Evolutionary conservation across 2,113 vertebrate species (phyloP).

Genomic region (Columba livia): DNA sequence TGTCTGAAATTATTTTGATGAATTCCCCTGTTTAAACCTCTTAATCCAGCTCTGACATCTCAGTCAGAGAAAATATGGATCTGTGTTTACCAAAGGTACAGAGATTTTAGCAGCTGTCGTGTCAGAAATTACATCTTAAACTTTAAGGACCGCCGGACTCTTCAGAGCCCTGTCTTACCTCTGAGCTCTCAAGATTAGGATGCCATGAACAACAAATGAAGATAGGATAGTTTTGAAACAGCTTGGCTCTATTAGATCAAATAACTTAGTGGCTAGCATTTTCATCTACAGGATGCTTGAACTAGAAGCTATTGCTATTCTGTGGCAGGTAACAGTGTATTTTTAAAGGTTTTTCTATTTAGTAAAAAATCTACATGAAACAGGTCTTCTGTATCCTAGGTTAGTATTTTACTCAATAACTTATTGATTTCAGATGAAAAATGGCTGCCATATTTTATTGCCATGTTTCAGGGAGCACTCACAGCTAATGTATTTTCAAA

Average conservation of each 20-base stretch:
- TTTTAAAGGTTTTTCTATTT: background rate
- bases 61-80: background rate
- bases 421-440: background rate
- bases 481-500: background rate
- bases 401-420: background rate
- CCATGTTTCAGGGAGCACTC: background rate
- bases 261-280: background rate
- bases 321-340: background rate
- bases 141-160: background rate
- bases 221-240: background rate
- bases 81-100: background rate
- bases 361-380: background rate
- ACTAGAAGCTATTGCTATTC: background rate
- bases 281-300: background rate
- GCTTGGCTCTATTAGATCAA: background rate
- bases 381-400: background rate
- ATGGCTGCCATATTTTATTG: background rate
- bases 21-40: background rate
- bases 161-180: background rate
- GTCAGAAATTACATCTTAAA: background rate
- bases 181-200: background rate
- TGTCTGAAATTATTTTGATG: background rate
- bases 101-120: background rate
- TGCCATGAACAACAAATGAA: background rate
- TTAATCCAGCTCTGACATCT: background rate